A percentile compares a stretch with the other conserved stretches of the same genome.
phyloP scores from a whole-genome alignment of 2,113 vertebrate species.

The Phrynocephalus versicolor region DNA sequence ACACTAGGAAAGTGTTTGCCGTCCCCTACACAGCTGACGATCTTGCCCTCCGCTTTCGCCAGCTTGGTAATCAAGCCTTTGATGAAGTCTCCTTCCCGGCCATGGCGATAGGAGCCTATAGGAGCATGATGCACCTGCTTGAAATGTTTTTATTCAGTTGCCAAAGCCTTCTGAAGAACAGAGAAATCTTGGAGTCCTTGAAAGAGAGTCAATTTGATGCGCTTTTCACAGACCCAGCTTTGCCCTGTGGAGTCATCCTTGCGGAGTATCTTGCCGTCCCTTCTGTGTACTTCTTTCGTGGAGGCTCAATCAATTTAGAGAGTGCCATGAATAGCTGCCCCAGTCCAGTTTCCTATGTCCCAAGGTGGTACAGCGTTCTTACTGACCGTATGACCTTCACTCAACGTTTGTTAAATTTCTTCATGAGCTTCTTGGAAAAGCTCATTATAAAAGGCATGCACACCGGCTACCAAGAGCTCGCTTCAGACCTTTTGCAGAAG shows the following conservation, averaged over 20 bases:
- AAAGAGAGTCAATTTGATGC: slow-evolving; percentile 62
- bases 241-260: slow-evolving; percentile 52
- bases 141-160: slow-evolving; percentile 26
- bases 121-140: fast-evolving
- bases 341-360: slow-evolving; percentile 57
- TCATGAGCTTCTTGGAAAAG: slow-evolving; percentile 19
- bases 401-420: slow-evolving; percentile 43
- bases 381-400: slow-evolving; percentile 56
- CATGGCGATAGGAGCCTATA: neutral
- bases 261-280: slow-evolving; percentile 68
- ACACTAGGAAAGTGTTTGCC: slow-evolving; percentile 66
- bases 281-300: slow-evolving; percentile 45
- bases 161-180: slow-evolving; percentile 47
- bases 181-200: slow-evolving; percentile 48
- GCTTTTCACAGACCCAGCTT: slow-evolving; percentile 54
- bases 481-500: slow-evolving; percentile 53
- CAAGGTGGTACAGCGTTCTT: neutral
- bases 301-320: slow-evolving; percentile 45
- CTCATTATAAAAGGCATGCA: slow-evolving; percentile 25
- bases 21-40: slow-evolving; percentile 70
- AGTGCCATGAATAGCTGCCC: slow-evolving; percentile 35
- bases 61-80: neutral
- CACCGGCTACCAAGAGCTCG: neutral
- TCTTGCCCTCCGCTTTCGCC: neutral
- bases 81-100: slow-evolving; percentile 11